Base-by-base conservation (phyloP, 2,113 vertebrate genomes). In the Erpornis zantholeuca region DNA sequence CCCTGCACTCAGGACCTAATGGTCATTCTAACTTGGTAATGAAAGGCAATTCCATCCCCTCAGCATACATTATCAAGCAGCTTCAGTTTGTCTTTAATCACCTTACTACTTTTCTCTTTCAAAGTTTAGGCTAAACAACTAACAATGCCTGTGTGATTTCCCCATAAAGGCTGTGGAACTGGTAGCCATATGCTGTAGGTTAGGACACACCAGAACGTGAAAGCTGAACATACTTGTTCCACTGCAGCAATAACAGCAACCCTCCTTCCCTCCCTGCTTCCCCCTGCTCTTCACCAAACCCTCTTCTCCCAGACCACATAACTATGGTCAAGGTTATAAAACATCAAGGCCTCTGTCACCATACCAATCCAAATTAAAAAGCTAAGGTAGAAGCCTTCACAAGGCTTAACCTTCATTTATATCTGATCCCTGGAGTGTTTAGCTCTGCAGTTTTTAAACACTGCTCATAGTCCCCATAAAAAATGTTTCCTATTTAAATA, bases 81-180 rank as follows among this genome's bases (percentile, higher is more conserved):
- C 88, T 97, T 97, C 95, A 93, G 50, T 79, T 96, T 97, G 91
- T 97, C 94, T 91, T 93, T 97, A 96, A 96, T 96, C 93, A 96
- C 89, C 53, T 95, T 94, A 93, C 86, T 94, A 85, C 86, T 98
- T 97, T 95, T 95, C 90, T 96, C 65, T 95, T 97, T 97, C 86
- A 94, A 93, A 96, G 70, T 94, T 96, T 92, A 91, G 81, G 81
- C 95, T 91, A 96, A 97, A 97, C 97, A 96, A 95, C 95, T n/a
- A 96, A 97, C 79, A 95, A 85, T 93, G 81, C 96, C 92, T 72
- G 18, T 45, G 89, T 85, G 96, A 88, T 78, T 95, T 94, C 57
- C 63, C 50, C 79, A 93, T 97, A 97, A 94, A 90, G 94, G 66
- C 85, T 73, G 47, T 84, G 92, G 95, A 90, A 84, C 90, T 85